Base-by-base conservation (phyloP, 2,113 vertebrate genomes). In the Electrona antarctica region DNA sequence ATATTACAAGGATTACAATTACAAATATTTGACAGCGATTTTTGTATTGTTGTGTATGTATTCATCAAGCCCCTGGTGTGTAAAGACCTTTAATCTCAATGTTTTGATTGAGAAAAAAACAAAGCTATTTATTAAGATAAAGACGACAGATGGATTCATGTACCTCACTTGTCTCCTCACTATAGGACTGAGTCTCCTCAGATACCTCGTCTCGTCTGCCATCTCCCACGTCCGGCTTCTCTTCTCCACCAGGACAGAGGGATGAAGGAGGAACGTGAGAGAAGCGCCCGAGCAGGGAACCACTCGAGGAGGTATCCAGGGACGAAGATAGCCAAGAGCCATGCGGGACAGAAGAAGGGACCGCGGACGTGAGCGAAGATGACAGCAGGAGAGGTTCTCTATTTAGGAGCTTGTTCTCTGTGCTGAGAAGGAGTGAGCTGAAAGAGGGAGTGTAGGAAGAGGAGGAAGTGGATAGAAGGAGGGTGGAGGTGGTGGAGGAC, bases 101-200 rank as follows among this genome's bases (percentile, higher is more conserved):
- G 1, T 1, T 21, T 21, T 21, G 33, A 41, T 4, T 3, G 5
- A 41, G 33, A 41, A 41, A 2, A 41, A 4, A 41, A 41, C 33
- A 41, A 41, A 41, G 33, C 33, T 41, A 41, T 41, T 4, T 41
- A 56, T 4, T 41, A 56, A 7, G 3, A 2, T 56, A 33, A 50
- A 8, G 54, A 61, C 64, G 12, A 7, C 69, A 13, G 6, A 70
- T 11, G 1, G 67, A 8, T 13, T 78, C 8, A 68, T 29, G 6
- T 83, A 93, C 93, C 90, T 81, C 28, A 21, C 61, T 86, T 5
- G 48, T 60, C 52, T 75, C 83, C 59, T 80, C 84, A 50, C 49
- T 80, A 29, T 0, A 67, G 21, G 62, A 73, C 21, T 10, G 41
- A 57, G 73, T 64, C 1, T 52, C 73, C 45, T 91, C 80, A 45